Evolutionary conservation across 2,888 invertebrate genomes (phyloP), one percentile per base, ranked within the genome.

Genomic region (Leptura quadrifasciata): DNA sequence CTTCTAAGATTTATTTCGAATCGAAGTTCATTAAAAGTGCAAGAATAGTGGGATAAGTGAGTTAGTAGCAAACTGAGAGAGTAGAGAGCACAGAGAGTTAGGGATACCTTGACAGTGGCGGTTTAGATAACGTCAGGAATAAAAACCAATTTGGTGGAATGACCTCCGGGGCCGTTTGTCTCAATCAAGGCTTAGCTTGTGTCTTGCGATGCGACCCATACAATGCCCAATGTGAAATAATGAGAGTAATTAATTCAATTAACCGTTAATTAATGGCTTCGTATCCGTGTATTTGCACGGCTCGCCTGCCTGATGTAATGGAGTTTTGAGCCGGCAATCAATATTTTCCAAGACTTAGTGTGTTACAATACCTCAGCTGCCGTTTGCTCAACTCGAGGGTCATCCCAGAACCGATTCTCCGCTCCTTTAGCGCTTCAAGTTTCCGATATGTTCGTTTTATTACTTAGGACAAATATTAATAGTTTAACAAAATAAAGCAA

Each of bases 231-330:
- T 89, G 88, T 86, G 87, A 89, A 90, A 90, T 90, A 90, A 90
- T 89, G 90, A 90, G 88, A 85, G 89, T 88, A 89, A 90, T 90
- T 90, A 90, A 90, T 90, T 90, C 90, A 90, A 90, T 90, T 90
- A 90, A 90, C 90, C 90, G 89, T 90, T 90, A 90, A 90, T 90
- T 89, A 89, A 90, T 90, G 90, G 88, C 87, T 86, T 87, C 88
- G 89, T 89, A 89, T 88, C 88, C 87, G 86, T 89, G 89, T 88
- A 89, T 89, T 89, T 89, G 86, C 87, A 88, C 88, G 88, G 88
- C 86, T 82, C 78, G 82, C 86, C 87, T 85, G 87, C 87, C 85
- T 86, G 84, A 80, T 86, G 86, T 90, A 90, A 90, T 90, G 89
- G 89, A 87, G 87, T 89, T 89, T 89, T 89, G 89, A 89, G 90